phyloP scores from a whole-genome alignment of 2,113 vertebrate genomes.

The Tragelaphus buxtoni region DNA sequence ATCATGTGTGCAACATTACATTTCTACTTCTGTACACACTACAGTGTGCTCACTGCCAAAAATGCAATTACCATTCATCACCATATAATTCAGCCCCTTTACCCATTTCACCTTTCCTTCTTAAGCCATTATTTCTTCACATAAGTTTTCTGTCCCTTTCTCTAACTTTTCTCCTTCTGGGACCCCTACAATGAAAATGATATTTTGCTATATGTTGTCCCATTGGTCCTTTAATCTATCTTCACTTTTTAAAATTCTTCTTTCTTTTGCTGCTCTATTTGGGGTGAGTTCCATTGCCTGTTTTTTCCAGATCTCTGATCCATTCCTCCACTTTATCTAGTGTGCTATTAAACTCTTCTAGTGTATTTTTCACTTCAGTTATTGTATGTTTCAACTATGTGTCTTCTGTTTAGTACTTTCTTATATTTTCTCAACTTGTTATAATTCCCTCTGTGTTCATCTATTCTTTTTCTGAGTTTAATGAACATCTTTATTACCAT shows the following conservation, averaged over 20 bases:
- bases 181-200: neutral
- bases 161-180: neutral
- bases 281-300: neutral
- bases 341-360: neutral
- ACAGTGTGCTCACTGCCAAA: neutral
- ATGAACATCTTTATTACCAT: neutral
- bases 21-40: neutral
- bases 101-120: neutral
- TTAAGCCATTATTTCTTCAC: neutral
- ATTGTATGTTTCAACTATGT: neutral
- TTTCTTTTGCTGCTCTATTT: neutral
- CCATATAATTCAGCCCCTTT: neutral
- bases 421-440: neutral
- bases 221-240: neutral
- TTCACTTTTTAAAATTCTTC: neutral
- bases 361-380: neutral
- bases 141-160: neutral
- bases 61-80: neutral
- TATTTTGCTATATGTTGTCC: neutral
- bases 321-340: neutral
- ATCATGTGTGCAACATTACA: neutral
- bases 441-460: neutral
- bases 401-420: neutral
- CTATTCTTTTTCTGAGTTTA: neutral
- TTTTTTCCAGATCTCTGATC: neutral